A percentile compares a stretch with the other conserved stretches of the same genome.
phyloP scores from a whole-genome alignment of 2,113 vertebrate genomes.

The Elachura formosa region DNA sequence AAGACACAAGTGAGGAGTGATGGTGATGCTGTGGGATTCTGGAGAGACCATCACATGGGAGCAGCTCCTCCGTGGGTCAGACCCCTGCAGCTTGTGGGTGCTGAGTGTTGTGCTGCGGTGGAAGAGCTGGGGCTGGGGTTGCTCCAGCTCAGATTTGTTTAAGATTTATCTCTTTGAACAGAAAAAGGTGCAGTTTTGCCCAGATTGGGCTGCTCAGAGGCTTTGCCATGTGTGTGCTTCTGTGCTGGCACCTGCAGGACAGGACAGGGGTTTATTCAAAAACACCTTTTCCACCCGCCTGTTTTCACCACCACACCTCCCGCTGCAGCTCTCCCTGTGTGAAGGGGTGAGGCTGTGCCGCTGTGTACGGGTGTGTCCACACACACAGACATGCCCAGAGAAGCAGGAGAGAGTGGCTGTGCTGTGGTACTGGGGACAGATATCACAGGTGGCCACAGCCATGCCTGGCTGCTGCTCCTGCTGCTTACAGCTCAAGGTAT shows the following conservation, averaged over 20 bases:
- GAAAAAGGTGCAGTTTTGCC: neutral
- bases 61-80: neutral
- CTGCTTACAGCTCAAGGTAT: neutral
- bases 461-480: no score
- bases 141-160: neutral
- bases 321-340: accelerated
- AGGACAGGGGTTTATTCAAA: neutral
- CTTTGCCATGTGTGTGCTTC: neutral
- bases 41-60: neutral
- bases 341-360: neutral
- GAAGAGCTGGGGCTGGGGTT: neutral
- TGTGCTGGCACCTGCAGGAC: neutral
- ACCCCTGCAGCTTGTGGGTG: neutral
- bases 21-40: neutral
- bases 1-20: neutral
- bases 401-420: accelerated
- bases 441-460: no score
- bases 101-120: neutral
- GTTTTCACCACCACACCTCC: neutral
- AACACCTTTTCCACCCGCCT: neutral
- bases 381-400: accelerated
- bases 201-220: neutral
- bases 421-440: accelerated
- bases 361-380: accelerated
- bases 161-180: neutral